A percentile compares a stretch with the other conserved stretches of the same genome.
phyloP scores from a whole-genome alignment of 2,797 vertebrate genomes.

The Poeciliopsis presidionis region DNA sequence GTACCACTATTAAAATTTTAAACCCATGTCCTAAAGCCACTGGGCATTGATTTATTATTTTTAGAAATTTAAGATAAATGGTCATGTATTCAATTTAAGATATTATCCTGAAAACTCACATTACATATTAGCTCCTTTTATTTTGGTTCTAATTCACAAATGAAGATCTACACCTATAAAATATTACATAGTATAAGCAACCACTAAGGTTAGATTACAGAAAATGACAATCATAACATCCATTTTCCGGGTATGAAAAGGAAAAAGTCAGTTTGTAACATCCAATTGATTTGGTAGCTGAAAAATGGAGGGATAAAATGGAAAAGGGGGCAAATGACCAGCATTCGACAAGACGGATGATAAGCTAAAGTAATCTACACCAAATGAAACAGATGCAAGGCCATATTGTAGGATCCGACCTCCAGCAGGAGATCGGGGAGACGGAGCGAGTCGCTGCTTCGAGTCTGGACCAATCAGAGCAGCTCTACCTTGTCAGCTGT shows the following conservation, averaged over 20 bases:
- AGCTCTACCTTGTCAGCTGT: slow-evolving; percentile 96
- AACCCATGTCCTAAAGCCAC: background rate
- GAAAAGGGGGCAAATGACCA: slow-evolving; percentile 2
- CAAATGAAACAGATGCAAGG: slow-evolving; percentile 45
- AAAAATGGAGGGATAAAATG: background rate
- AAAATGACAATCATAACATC: background rate
- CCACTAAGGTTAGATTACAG: background rate
- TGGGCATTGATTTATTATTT: background rate
- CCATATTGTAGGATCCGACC: slow-evolving; percentile 34
- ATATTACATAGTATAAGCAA: background rate
- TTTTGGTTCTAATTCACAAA: background rate
- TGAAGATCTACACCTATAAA: background rate
- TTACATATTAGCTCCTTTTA: background rate
- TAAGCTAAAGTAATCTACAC: slow-evolving; percentile 45
- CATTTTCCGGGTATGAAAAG: background rate
- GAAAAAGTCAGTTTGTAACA: background rate
- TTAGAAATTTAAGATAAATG: background rate
- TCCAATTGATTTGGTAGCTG: background rate
- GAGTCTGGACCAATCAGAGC: background rate
- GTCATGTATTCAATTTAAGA: background rate
- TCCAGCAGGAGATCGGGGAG: slow-evolving; percentile 3
- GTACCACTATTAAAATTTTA: background rate
- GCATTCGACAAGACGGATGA: slow-evolving; percentile 9
- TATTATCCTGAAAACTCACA: background rate
- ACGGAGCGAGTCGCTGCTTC: slow-evolving; percentile 4